Evolutionary conservation across 2,797 vertebrate genomes (phyloP), one percentile per base, ranked within the genome.

Genomic region (Halcyon chelicuti): DNA sequence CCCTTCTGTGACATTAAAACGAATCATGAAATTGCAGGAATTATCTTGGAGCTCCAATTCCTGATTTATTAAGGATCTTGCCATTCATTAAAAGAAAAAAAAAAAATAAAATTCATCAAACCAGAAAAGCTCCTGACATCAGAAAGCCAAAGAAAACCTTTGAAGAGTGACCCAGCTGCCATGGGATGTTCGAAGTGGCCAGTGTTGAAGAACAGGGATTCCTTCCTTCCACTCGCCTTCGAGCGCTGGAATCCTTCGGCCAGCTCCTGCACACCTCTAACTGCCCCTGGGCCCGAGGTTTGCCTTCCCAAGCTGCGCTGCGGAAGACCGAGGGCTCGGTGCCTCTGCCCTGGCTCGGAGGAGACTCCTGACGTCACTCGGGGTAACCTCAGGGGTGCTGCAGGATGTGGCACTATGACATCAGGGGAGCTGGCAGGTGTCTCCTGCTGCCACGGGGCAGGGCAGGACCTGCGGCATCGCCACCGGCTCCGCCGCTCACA

Each of bases 201-300:
- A 7, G 0, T 0, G 11, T 0, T 15, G 21, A 17, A 66, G 40
- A 10, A 12, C 0, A 0, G n/a, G 9, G 8, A 28, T 22, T 52
- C 28, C 40, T 22, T 52, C 28, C 40, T 25, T 10, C 67, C 58
- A 0, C 23, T 25, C 14, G 47, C 20, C 44, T 46, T 46, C 23
- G 8, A 29, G 2, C 54, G 1, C 83, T 2, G 26, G 17, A 33
- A 28, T 2, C 68, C 73, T 19, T 4, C 57, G 1, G 29, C 12
- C 58, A 17, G 25, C 70, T 63, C 77, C 6, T 57, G 0, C 58
- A 3, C 51, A 2, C 4, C 37, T 19, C 8, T 0, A 3, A 2
- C 11, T 0, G 7, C 47, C 14, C 19, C 54, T 12, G 2, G 1
- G 1, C 7, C 2, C 0, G 5, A 19, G 67, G 54, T 4, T 62